phyloP scores from a whole-genome alignment of 2,888 invertebrate species.

The Sclerodermus sp. region DNA sequence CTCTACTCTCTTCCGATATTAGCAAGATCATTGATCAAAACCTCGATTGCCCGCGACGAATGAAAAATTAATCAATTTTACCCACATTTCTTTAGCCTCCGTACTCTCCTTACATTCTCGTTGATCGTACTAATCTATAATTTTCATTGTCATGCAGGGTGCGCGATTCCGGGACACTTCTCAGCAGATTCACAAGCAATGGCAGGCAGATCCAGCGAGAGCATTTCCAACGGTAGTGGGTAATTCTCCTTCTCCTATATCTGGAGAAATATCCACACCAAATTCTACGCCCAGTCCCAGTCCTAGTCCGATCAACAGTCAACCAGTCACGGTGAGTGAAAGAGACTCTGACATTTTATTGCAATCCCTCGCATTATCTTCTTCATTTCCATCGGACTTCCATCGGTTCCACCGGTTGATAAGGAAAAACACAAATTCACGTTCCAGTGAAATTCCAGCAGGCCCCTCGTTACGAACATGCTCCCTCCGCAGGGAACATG shows the following conservation, averaged over 20 bases:
- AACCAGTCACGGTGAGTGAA: constrained; percentile 46
- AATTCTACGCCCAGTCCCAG: constrained; percentile 53
- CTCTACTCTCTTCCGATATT: no score
- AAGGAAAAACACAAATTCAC: no score
- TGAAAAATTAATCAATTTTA: no score
- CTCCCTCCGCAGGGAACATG: no score
- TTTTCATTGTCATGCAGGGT: constrained; percentile 48
- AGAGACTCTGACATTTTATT: no score
- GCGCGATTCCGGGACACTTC: constrained; percentile 74
- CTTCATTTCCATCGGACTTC: no score
- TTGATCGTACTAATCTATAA: neutral
- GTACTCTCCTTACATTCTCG: neutral
- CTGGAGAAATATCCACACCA: constrained; percentile 39
- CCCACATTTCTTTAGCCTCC: neutral
- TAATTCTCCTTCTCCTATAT: constrained; percentile 34
- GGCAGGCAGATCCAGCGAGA: constrained; percentile 61
- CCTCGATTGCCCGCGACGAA: no score
- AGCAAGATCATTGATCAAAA: no score
- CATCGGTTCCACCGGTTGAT: no score
- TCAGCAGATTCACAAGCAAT: constrained; percentile 73
- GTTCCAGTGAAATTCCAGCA: no score
- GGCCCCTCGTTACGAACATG: no score
- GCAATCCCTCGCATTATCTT: no score
- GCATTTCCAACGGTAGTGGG: constrained; percentile 51
- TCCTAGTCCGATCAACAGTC: constrained; percentile 51